A percentile compares a stretch with the other conserved stretches of the same genome.
phyloP scores from a whole-genome alignment of 2,113 vertebrate genomes.

The Crotalus horridus region DNA sequence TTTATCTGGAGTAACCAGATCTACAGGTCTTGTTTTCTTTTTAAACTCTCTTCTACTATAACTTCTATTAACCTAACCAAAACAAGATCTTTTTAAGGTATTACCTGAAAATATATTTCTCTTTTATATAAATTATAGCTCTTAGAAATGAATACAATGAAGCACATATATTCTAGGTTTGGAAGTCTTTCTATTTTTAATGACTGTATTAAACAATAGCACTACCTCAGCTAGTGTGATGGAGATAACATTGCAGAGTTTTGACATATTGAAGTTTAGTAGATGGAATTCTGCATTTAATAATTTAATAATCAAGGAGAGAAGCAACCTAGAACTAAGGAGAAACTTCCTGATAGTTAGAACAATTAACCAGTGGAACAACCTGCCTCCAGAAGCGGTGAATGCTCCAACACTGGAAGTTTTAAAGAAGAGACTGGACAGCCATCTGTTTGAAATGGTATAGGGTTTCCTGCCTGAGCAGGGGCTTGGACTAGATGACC shows the following conservation, averaged over 20 bases:
- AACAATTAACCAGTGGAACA: no score
- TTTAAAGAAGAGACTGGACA: no score
- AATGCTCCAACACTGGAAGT: no score
- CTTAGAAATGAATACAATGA: neutral
- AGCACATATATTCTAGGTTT: neutral
- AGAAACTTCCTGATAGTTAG: no score
- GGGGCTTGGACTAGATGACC: no score
- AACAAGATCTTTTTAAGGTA: neutral
- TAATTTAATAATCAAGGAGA: no score
- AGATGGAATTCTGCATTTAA: neutral
- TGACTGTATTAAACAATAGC: neutral
- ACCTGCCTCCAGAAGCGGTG: no score
- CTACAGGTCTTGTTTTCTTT: neutral
- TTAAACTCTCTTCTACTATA: neutral
- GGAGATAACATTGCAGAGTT: neutral
- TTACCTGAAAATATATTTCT: neutral
- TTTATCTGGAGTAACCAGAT: conserved; percentile 11
- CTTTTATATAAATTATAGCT: neutral
- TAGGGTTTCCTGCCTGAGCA: no score
- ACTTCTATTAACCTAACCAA: neutral
- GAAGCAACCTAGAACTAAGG: no score
- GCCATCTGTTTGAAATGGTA: no score
- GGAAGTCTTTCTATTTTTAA: neutral
- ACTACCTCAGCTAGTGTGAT: neutral
- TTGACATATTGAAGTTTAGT: neutral